Evolutionary conservation across 2,113 vertebrate species (phyloP).

Genomic region (Crotalus tigris): DNA sequence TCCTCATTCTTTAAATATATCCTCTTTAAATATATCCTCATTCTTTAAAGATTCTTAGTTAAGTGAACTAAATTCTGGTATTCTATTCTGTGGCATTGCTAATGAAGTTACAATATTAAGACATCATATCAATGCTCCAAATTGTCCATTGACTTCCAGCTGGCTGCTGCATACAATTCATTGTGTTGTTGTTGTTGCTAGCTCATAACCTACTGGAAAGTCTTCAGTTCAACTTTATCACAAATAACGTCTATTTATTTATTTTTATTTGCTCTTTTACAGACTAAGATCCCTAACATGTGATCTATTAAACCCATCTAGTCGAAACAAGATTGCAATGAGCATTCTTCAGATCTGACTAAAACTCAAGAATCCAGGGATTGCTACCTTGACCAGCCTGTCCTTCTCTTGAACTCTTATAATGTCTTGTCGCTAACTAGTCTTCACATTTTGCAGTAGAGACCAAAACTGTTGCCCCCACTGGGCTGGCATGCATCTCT

Average conservation of each 20-base stretch:
- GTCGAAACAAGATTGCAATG: not conserved
- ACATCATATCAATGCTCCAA: not conserved
- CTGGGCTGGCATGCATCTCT: conserved; percentile 58
- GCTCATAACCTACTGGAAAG: not conserved
- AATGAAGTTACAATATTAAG: not conserved
- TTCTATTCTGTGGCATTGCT: not conserved
- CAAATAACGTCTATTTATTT: no score
- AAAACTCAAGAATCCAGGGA: conserved; percentile 14
- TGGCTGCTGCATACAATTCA: not conserved
- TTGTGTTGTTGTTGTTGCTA: not conserved
- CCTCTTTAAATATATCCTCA: not conserved
- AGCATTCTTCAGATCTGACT: not conserved
- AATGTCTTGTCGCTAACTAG: conserved; percentile 45
- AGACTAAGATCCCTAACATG: not conserved
- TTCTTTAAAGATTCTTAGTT: not conserved
- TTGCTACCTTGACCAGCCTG: not conserved
- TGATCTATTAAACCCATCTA: not conserved
- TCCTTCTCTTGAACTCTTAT: conserved; percentile 35
- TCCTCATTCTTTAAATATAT: not conserved
- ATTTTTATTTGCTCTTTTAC: not conserved
- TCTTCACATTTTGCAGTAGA: conserved; percentile 48
- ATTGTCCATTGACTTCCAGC: not conserved
- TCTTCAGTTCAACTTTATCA: no score
- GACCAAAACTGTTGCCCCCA: conserved; percentile 53
- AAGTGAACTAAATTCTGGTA: not conserved